Percentiles rank a stretch among this genome's conserved stretches.
These are phyloP conservation scores for Micrasema longulum DNA, from an alignment of 1,140 invertebrate genomes.

Conservation along the genomic window DNA sequence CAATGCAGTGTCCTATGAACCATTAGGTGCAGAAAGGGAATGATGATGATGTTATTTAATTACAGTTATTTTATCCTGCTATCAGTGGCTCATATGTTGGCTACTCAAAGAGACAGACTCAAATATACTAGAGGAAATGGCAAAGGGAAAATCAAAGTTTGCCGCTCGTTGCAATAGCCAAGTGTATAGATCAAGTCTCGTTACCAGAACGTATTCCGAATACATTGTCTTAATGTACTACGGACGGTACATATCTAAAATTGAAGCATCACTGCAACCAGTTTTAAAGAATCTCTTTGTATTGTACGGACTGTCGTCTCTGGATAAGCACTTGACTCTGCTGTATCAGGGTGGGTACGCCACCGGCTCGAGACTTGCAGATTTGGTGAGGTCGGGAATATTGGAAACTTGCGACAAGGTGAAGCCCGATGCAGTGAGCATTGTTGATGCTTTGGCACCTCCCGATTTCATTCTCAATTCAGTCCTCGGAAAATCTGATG, in stretches of 20 bases:
- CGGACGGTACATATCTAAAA: constrained; percentile 68
- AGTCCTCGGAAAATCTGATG: constrained; percentile 85
- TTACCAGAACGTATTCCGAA: constrained; percentile 83
- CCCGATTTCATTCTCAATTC: constrained; percentile 86
- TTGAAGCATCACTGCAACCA: constrained; percentile 64
- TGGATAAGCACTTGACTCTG: constrained; percentile 81
- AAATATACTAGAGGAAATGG: constrained; percentile 70
- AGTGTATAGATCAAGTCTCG: constrained; percentile 80
- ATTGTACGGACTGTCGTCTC: constrained; percentile 77
- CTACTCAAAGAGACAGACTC: constrained; percentile 77
- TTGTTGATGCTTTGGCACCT: constrained; percentile 80
- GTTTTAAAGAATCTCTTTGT: constrained; percentile 76
- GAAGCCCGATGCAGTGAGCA: constrained; percentile 78
- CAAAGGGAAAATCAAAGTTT: constrained; percentile 75
- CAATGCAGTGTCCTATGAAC: too few relatives aligned
- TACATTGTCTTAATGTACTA: constrained; percentile 74
- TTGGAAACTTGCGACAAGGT: constrained; percentile 73
- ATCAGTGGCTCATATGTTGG: constrained; percentile 88
- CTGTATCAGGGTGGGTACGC: constrained; percentile 82
- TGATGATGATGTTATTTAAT: constrained; percentile 56
- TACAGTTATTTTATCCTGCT: constrained; percentile 79
- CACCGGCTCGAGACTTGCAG: constrained; percentile 61
- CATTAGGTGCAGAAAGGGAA: too few relatives aligned
- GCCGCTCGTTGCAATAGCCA: constrained; percentile 84
- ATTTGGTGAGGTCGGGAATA: constrained; percentile 70